Conservation (phyloP, 2,888 invertebrate genomes). For the Conchocele bisecta region DNA sequence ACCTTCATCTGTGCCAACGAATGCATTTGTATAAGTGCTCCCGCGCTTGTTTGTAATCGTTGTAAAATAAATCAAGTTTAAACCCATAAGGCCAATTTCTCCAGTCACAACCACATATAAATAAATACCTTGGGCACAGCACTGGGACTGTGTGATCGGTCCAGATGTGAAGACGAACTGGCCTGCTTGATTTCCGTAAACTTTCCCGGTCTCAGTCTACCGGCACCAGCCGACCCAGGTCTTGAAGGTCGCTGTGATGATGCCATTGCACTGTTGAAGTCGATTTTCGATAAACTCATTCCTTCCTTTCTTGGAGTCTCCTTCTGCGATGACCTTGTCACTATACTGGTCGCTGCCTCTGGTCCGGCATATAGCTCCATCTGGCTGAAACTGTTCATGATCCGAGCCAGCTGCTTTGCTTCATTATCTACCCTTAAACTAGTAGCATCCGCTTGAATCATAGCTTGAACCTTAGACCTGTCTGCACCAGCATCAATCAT, state of each 20-base stretch:
- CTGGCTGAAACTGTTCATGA: slow-evolving; percentile 75
- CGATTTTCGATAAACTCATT: slow-evolving; percentile 35
- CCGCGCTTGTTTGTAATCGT: too few species aligned
- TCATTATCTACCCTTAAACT: slow-evolving; percentile 69
- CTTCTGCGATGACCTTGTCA: slow-evolving; percentile 43
- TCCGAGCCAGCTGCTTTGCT: slow-evolving; percentile 70
- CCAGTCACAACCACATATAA: too few species aligned
- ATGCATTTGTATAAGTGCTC: too few species aligned
- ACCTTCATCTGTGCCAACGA: too few species aligned
- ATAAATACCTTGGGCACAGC: slow-evolving; percentile 49
- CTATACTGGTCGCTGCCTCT: slow-evolving; percentile 30
- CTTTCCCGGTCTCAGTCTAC: slow-evolving; percentile 57
- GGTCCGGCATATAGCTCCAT: slow-evolving; percentile 77
- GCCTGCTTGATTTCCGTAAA: slow-evolving; percentile 72
- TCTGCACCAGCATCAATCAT: slow-evolving; percentile 70
- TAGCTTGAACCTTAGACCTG: slow-evolving; percentile 56
- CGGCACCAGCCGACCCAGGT: slow-evolving; percentile 68
- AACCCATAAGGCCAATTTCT: too few species aligned
- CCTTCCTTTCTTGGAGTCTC: slow-evolving; percentile 52
- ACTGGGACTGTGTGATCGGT: slow-evolving; percentile 39
- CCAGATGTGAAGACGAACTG: slow-evolving; percentile 12
- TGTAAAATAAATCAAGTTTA: too few species aligned
- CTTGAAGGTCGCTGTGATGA: slow-evolving; percentile 16
- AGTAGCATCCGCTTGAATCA: slow-evolving; percentile 61
- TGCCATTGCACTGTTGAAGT: slow-evolving; percentile 23